phyloP scores from a whole-genome alignment of 2,888 invertebrate genomes.

The Troglohyphantes excavatus region DNA sequence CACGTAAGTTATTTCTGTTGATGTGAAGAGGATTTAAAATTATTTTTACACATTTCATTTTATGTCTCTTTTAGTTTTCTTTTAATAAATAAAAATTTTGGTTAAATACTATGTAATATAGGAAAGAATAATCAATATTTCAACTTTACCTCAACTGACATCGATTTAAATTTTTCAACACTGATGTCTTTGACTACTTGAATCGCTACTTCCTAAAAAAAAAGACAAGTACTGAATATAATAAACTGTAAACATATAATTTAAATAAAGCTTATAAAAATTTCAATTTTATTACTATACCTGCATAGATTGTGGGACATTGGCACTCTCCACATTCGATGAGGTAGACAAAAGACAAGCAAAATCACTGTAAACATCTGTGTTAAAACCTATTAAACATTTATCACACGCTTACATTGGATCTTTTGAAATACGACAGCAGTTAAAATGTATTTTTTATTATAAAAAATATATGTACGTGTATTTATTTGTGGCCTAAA shows the following conservation, averaged over 20 bases:
- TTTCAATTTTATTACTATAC: background rate
- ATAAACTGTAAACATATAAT: background rate
- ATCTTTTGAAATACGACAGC: too few species aligned
- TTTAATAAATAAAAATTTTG: too few species aligned
- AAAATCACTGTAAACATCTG: conserved; percentile 65
- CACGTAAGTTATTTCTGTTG: too few species aligned
- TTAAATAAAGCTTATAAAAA: background rate
- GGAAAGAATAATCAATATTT: background rate
- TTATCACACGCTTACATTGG: too few species aligned
- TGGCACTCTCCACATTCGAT: conserved; percentile 56
- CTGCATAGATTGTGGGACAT: conserved; percentile 44
- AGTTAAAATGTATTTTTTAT: too few species aligned
- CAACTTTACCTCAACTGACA: conserved; percentile 42
- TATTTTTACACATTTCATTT: too few species aligned
- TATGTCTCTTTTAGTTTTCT: too few species aligned
- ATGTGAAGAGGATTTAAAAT: too few species aligned
- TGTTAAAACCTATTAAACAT: conserved; percentile 55
- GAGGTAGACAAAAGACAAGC: conserved; percentile 33
- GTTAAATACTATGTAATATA: too few species aligned
- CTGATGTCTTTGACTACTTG: conserved; percentile 81
- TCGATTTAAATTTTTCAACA: conserved; percentile 80
- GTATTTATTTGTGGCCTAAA: too few species aligned
- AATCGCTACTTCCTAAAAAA: conserved; percentile 39
- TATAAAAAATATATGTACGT: too few species aligned
- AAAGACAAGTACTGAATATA: background rate